phyloP scores from a whole-genome alignment of 2,113 vertebrate genomes.

The Psephotus haematonotus region DNA sequence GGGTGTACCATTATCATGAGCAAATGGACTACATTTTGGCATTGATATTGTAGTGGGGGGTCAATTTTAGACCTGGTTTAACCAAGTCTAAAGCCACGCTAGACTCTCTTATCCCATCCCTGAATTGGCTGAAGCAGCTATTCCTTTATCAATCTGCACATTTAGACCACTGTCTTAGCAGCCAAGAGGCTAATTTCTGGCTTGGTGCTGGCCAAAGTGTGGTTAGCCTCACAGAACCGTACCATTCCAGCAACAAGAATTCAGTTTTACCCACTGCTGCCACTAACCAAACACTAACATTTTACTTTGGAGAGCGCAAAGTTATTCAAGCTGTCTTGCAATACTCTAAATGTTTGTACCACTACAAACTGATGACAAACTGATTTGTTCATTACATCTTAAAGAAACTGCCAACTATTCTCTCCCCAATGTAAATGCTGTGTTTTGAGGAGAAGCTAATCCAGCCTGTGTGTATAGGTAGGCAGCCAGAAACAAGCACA shows the following conservation, averaged over 20 bases:
- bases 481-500: conserved; percentile 19
- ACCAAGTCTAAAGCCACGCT: neutral
- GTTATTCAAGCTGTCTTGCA: conserved; percentile 37
- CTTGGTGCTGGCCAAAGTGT: conserved; percentile 24
- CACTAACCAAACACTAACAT: conserved; percentile 51
- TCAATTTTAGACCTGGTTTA: neutral
- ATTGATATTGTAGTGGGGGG: rapidly evolving
- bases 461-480: conserved; percentile 18
- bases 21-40: neutral
- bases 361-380: conserved; percentile 53
- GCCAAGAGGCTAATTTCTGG: neutral
- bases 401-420: conserved; percentile 23
- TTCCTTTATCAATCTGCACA: conserved; percentile 1
- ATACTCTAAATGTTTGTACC: conserved; percentile 13
- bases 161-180: neutral
- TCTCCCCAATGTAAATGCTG: neutral
- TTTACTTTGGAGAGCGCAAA: conserved; percentile 20
- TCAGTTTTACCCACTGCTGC: conserved; percentile 14
- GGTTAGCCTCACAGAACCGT: conserved; percentile 59
- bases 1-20: neutral
- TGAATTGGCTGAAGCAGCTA: neutral
- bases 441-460: conserved; percentile 5
- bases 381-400: conserved; percentile 50
- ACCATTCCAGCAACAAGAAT: conserved; percentile 32
- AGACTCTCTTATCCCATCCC: neutral